phyloP scores from a whole-genome alignment of 2,888 invertebrate species.

The Apodemia hepburni region DNA sequence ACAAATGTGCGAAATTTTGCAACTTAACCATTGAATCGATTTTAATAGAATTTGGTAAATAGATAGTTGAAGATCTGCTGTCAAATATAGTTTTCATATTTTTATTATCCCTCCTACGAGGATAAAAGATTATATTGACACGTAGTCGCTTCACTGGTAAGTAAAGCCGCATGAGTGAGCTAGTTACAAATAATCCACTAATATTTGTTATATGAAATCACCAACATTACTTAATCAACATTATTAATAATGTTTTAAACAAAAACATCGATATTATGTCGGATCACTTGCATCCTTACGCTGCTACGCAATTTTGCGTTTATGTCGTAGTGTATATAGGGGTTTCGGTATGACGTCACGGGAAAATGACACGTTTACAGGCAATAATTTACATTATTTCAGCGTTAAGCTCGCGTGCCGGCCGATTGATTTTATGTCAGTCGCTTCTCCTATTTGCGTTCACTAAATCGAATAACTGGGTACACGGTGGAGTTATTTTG shows the following conservation, averaged over 20 bases:
- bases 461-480: constrained; percentile 72
- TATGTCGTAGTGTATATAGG: constrained; percentile 37
- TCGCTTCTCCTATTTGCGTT: constrained; percentile 72
- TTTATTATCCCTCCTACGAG: no score
- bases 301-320: constrained; percentile 38
- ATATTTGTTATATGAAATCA: no score
- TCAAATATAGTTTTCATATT: no score
- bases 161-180: no score
- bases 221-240: no score
- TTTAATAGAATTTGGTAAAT: no score
- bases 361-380: constrained; percentile 78
- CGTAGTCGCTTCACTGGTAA: no score
- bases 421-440: constrained; percentile 78
- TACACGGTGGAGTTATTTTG: constrained; percentile 70
- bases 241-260: not conserved
- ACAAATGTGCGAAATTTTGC: no score
- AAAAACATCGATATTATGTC: constrained; percentile 1
- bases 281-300: not conserved
- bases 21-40: no score
- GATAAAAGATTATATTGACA: no score
- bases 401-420: constrained; percentile 75
- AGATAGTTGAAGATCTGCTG: no score
- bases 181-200: no score
- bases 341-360: constrained; percentile 65
- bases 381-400: constrained; percentile 77